Percentiles rank a stretch among this genome's conserved stretches.
These are phyloP conservation scores for Polypterus senegalus DNA, from an alignment of 2,113 vertebrate species.

Conservation along the genomic window DNA sequence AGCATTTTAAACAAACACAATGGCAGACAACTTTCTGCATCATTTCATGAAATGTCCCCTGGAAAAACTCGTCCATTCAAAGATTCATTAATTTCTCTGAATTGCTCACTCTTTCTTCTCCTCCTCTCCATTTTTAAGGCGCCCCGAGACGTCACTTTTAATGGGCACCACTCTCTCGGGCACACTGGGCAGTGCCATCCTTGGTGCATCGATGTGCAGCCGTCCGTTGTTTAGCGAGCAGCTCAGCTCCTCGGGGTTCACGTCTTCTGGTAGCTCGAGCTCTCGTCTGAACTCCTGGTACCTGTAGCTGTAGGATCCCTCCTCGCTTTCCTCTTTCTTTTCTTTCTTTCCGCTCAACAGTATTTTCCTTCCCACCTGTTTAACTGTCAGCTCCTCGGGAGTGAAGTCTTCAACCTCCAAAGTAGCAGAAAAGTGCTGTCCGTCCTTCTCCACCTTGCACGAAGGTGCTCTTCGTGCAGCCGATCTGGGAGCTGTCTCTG, in stretches of 20 bases:
- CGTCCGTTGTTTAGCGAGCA: constrained; percentile 23
- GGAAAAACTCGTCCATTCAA: no score
- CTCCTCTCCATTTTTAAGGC: no score
- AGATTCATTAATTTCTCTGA: no score
- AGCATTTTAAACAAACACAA: no score
- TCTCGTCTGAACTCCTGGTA: constrained; percentile 24
- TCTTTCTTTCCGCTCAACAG: constrained; percentile 21
- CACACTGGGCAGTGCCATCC: not conserved
- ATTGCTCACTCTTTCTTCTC: no score
- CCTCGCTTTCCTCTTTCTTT: constrained; percentile 11
- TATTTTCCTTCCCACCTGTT: constrained; percentile 21
- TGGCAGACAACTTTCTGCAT: no score
- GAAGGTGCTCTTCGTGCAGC: no score
- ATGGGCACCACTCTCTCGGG: constrained; percentile 12
- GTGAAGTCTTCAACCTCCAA: constrained; percentile 17
- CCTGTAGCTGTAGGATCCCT: constrained; percentile 19
- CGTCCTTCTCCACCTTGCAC: not conserved
- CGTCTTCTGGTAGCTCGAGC: constrained; percentile 19
- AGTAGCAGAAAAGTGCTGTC: constrained; percentile 8
- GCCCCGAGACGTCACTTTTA: not conserved
- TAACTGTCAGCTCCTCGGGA: constrained; percentile 24
- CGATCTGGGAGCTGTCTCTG: no score
- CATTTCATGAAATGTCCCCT: no score
- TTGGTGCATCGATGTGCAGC: constrained; percentile 25
- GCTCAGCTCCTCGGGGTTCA: constrained; percentile 16